phyloP scores from a whole-genome alignment of 2,888 invertebrate genomes.

The Synergus japonicus region DNA sequence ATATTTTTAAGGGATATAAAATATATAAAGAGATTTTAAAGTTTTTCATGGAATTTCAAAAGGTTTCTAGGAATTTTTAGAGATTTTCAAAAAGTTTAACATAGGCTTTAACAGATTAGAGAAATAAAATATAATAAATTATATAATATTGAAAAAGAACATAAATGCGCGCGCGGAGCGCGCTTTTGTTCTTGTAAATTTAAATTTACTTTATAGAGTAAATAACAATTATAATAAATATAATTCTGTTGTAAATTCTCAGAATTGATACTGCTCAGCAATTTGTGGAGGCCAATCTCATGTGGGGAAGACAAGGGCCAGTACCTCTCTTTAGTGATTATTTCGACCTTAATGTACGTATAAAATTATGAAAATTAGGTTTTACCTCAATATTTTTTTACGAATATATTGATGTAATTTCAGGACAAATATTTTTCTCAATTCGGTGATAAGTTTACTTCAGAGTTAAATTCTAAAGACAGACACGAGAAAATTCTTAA shows the following conservation, averaged over 20 bases:
- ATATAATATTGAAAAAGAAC: too few species aligned
- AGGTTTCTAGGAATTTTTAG: too few species aligned
- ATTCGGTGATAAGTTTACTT: constrained; percentile 56
- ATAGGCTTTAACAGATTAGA: too few species aligned
- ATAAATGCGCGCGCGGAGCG: too few species aligned
- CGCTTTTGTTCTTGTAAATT: too few species aligned
- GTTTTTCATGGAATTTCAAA: too few species aligned
- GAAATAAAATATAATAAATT: too few species aligned
- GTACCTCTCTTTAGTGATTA: constrained; percentile 63
- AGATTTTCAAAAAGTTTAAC: too few species aligned
- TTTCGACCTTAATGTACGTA: constrained; percentile 63
- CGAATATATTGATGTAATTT: constrained; percentile 4
- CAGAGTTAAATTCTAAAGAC: constrained; percentile 50
- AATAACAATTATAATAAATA: not conserved
- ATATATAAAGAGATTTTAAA: too few species aligned
- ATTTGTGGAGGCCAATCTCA: constrained; percentile 67
- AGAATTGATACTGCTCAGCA: constrained; percentile 69
- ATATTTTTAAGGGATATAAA: too few species aligned
- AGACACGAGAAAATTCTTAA: constrained; percentile 56
- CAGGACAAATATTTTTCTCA: constrained; percentile 63
- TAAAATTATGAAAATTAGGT: not conserved
- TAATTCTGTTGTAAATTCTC: constrained; percentile 21
- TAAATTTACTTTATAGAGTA: too few species aligned
- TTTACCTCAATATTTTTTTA: too few species aligned
- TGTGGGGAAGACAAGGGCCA: constrained; percentile 66